Percentiles rank a stretch among this genome's conserved stretches.
These are phyloP conservation scores for Antitype chi DNA, from an alignment of 2,888 invertebrate species.

Conservation along the genomic window DNA sequence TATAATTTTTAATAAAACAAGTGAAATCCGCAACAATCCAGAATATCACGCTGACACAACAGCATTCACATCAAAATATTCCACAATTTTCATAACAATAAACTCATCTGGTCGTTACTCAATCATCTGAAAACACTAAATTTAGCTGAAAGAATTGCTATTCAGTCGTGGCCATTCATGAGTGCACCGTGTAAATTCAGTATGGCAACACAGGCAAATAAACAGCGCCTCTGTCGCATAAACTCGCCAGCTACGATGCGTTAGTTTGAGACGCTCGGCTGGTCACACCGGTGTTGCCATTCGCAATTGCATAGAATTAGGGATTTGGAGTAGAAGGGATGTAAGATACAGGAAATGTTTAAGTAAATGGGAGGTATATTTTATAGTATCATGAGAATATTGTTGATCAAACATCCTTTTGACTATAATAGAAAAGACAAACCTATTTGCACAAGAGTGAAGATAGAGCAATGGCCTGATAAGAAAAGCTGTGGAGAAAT, in stretches of 20 bases:
- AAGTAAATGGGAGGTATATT: constrained; percentile 8
- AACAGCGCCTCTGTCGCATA: constrained; percentile 63
- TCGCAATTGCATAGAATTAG: constrained; percentile 63
- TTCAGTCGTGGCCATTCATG: constrained; percentile 50
- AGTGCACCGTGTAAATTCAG: constrained; percentile 54
- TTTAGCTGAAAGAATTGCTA: constrained; percentile 54
- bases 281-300: constrained; percentile 58
- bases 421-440: neutral
- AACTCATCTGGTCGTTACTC: constrained; percentile 35
- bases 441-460: neutral
- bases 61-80: constrained; percentile 18
- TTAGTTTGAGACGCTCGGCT: constrained; percentile 66
- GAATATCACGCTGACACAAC: constrained; percentile 1
- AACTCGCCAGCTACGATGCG: constrained; percentile 67
- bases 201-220: constrained; percentile 62
- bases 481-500: neutral
- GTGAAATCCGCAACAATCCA: neutral
- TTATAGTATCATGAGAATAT: neutral
- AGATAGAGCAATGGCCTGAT: neutral
- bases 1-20: neutral
- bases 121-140: constrained; percentile 54
- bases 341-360: constrained; percentile 39
- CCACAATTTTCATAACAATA: constrained; percentile 44
- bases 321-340: constrained; percentile 53
- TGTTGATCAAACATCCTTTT: neutral